phyloP scores from a whole-genome alignment of 2,888 invertebrate genomes.

The Phytoseiulus persimilis region DNA sequence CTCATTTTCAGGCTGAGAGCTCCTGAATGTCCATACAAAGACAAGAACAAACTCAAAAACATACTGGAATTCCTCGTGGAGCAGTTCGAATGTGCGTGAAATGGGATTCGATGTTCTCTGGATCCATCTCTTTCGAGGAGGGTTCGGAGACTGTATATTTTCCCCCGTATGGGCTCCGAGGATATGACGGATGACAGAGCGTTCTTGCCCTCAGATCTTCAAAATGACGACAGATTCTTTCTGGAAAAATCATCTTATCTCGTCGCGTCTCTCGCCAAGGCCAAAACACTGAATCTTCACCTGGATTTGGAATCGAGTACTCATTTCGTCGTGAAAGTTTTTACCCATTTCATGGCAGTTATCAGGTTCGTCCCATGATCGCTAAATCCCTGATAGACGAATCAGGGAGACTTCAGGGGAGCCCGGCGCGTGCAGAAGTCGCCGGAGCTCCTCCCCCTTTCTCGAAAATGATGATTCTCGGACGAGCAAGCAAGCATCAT shows the following conservation, averaged over 20 bases:
- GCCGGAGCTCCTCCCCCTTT: too few relatives aligned
- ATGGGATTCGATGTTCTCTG: not conserved
- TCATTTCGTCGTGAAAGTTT: not conserved
- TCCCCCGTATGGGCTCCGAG: not conserved
- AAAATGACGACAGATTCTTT: not conserved
- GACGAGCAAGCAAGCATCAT: too few relatives aligned
- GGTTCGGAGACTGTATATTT: too few relatives aligned
- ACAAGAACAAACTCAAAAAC: not conserved
- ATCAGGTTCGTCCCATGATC: not conserved
- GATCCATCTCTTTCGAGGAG: not conserved
- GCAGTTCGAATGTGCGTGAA: not conserved
- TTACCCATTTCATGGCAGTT: not conserved
- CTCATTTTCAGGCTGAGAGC: not conserved
- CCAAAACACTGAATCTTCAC: not conserved
- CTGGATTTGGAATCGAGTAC: not conserved
- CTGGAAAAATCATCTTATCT: not conserved
- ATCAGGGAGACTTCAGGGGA: too few relatives aligned
- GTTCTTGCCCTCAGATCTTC: not conserved
- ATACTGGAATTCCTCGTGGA: not conserved
- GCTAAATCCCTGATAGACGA: too few relatives aligned
- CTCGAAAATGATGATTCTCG: too few relatives aligned
- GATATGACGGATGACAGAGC: not conserved
- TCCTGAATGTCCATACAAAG: not conserved
- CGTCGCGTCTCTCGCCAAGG: not conserved
- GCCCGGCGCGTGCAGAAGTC: too few relatives aligned